phyloP scores from a whole-genome alignment of 2,888 invertebrate genomes.

The Caenorhabditis sp. region DNA sequence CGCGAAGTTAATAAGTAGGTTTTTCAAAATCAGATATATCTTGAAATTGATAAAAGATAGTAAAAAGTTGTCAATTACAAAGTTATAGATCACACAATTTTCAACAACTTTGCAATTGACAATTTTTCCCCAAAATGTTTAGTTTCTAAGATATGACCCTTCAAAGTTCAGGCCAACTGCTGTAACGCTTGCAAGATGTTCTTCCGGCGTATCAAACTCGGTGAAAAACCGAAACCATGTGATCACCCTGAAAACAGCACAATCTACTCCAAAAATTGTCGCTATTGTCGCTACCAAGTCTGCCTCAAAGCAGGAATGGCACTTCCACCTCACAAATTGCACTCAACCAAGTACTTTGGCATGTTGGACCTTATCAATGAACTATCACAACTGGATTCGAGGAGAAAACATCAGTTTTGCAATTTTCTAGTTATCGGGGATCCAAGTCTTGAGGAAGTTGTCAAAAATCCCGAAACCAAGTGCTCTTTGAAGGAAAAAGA shows the following conservation, averaged over 20 bases:
- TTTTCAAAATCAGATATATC: too few species aligned
- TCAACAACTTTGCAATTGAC: too few species aligned
- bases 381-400: background rate
- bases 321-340: background rate
- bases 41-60: too few species aligned
- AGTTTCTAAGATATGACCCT: too few species aligned
- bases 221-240: background rate
- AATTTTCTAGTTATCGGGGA: background rate
- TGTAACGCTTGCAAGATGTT: constrained; percentile 36
- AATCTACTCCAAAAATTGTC: background rate
- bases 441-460: constrained; percentile 2
- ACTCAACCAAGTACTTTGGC: background rate
- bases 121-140: too few species aligned
- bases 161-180: constrained; percentile 11
- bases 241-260: background rate
- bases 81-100: background rate
- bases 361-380: background rate
- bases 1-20: too few species aligned
- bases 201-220: constrained; percentile 8
- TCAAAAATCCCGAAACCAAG: background rate
- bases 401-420: background rate
- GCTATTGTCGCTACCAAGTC: constrained; percentile 16
- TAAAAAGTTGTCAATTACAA: too few species aligned
- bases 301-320: constrained; percentile 32
- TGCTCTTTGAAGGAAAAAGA: background rate